A percentile compares a stretch with the other conserved stretches of the same genome.
Conservation (phyloP, 2,797 vertebrate genomes). For the Phalloptychus januarius region DNA sequence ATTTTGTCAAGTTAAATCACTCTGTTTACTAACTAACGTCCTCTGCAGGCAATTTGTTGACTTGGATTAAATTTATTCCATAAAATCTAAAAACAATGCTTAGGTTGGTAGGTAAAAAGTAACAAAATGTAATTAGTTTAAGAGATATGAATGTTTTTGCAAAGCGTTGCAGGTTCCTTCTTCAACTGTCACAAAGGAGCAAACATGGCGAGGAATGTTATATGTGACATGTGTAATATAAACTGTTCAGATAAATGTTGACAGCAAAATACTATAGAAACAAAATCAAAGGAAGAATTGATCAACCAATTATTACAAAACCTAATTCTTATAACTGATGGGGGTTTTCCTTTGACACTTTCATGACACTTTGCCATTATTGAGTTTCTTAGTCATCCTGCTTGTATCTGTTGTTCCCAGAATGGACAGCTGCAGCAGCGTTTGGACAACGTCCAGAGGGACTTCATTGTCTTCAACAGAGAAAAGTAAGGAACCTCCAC, state of each 20-base stretch:
- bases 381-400: slow-evolving; percentile 12
- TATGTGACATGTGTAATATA: not conserved
- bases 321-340: not conserved
- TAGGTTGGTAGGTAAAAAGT: not conserved
- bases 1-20: not conserved
- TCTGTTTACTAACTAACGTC: not conserved
- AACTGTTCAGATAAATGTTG: not conserved
- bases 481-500: slow-evolving; percentile 86
- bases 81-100: not conserved
- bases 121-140: not conserved
- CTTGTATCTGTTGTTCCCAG: slow-evolving; percentile 72
- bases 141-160: not conserved
- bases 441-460: slow-evolving; percentile 90
- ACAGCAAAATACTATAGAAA: not conserved
- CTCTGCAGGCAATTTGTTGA: not conserved
- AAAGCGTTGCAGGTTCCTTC: not conserved
- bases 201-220: not conserved
- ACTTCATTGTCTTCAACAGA: slow-evolving; percentile 98
- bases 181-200: slow-evolving; percentile 9
- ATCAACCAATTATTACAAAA: not conserved
- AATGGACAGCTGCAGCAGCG: slow-evolving; percentile 89
- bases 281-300: not conserved
- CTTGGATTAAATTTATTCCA: not conserved
- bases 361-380: not conserved
- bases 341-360: slow-evolving; percentile 10